Evolutionary conservation across 2,113 vertebrate genomes (phyloP).

Genomic region (Accipiter virgatus): DNA sequence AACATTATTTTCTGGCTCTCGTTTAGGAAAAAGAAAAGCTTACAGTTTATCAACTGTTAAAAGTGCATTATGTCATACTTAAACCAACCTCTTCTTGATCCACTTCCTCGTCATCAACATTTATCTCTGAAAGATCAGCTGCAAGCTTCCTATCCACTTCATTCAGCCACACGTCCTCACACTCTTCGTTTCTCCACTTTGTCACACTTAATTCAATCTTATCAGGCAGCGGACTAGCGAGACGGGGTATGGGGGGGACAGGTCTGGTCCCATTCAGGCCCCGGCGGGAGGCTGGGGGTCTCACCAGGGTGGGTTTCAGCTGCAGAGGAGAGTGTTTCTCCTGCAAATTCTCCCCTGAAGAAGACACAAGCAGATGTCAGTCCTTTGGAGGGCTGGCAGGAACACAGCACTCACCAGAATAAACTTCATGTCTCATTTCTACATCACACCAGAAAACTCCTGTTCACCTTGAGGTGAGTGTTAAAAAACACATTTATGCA

Average conservation of each 20-base stretch:
- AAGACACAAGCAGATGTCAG: neutral
- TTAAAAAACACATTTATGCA: neutral
- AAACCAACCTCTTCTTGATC: conserved; percentile 88
- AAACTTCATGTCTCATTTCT: neutral
- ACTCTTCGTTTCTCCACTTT: conserved; percentile 51
- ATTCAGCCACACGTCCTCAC: conserved; percentile 40
- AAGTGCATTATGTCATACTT: neutral
- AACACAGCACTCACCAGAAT: neutral
- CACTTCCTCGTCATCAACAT: conserved; percentile 69
- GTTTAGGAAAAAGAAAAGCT: neutral
- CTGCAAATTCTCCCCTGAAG: conserved; percentile 40
- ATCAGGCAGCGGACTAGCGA: conserved; percentile 67
- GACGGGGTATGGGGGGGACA: conserved; percentile 72
- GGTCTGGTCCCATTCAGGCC: conserved; percentile 75
- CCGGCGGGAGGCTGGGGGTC: conserved; percentile 70
- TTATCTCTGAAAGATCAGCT: conserved; percentile 71
- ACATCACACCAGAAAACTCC: neutral
- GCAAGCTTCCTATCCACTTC: conserved; percentile 45
- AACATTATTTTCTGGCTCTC: neutral
- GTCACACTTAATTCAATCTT: neutral
- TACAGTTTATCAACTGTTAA: rapidly evolving
- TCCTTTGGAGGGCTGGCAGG: neutral
- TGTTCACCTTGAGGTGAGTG: neutral
- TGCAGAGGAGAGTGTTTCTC: conserved; percentile 70
- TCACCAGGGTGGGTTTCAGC: conserved; percentile 71